A percentile compares a stretch with the other conserved stretches of the same genome.
Evolutionary conservation across 2,113 vertebrate species (phyloP).

Genomic region (Syrmaticus mikado): DNA sequence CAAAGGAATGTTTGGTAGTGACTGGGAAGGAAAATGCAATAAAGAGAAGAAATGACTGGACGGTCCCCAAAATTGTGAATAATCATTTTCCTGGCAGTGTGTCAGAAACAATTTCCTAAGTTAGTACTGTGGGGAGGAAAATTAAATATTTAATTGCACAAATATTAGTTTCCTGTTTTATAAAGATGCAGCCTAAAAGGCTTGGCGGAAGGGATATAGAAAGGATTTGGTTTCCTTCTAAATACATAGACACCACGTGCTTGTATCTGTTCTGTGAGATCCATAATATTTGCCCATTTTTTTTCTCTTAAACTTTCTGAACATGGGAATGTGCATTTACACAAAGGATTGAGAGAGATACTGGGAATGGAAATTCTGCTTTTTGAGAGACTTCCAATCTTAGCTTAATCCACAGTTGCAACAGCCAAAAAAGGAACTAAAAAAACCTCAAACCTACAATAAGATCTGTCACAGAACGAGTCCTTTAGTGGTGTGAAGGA

Average conservation of each 20-base stretch:
- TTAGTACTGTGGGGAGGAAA: background rate
- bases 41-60: background rate
- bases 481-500: background rate
- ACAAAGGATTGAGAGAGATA: background rate
- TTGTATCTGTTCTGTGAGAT: background rate
- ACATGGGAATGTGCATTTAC: background rate
- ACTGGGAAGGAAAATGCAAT: background rate
- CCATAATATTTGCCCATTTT: background rate
- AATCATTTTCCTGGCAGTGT: background rate
- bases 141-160: background rate
- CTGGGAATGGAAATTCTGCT: background rate
- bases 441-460: background rate
- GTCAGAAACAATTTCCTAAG: background rate
- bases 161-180: background rate
- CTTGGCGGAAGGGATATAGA: background rate
- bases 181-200: background rate
- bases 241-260: fast-evolving
- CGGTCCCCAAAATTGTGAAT: background rate
- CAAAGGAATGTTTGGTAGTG: fast-evolving
- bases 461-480: background rate
- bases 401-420: background rate
- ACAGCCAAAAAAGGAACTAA: background rate
- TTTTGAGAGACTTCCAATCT: background rate
- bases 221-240: background rate
- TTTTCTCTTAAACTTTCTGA: background rate